phyloP scores from a whole-genome alignment of 2,797 vertebrate species.

The Crossoptilon crossoptilon region DNA sequence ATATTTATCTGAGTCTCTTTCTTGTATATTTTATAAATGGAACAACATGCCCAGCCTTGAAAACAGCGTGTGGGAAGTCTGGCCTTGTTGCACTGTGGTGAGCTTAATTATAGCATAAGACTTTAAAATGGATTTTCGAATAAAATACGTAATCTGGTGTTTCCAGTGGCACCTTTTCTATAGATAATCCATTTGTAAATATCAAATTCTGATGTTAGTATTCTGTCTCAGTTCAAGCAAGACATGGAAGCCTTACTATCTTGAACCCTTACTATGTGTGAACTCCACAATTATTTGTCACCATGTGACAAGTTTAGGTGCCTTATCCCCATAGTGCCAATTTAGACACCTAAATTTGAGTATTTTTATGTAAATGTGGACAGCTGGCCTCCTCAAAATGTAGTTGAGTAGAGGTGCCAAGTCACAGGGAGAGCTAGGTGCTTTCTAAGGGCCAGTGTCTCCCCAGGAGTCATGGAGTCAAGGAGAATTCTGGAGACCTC shows the following conservation, averaged over 20 bases:
- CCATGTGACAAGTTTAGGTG: not conserved
- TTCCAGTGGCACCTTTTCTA: not conserved
- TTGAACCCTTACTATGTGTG: not conserved
- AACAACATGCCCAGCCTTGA: not conserved
- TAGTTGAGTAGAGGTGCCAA: not conserved
- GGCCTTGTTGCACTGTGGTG: not conserved
- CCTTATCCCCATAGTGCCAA: not conserved
- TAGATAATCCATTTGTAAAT: not conserved
- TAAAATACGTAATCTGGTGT: not conserved
- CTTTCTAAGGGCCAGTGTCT: not conserved
- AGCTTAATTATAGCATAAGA: not conserved
- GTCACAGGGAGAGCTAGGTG: not conserved
- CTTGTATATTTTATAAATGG: not conserved
- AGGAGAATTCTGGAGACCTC: not conserved
- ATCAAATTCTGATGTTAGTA: not conserved
- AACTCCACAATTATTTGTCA: not conserved
- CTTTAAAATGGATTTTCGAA: not conserved
- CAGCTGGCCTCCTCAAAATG: not conserved
- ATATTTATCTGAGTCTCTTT: constrained; percentile 7
- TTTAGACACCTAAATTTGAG: not conserved
- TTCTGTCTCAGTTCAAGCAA: not conserved
- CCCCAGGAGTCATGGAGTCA: accelerated
- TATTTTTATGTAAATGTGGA: not conserved
- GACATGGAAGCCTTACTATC: not conserved
- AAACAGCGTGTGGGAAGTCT: not conserved